Evolutionary conservation across 30 jellyfish, hydroid and myxozoan genomes (phyloP).

Genomic region (Aurelia coerulea): DNA sequence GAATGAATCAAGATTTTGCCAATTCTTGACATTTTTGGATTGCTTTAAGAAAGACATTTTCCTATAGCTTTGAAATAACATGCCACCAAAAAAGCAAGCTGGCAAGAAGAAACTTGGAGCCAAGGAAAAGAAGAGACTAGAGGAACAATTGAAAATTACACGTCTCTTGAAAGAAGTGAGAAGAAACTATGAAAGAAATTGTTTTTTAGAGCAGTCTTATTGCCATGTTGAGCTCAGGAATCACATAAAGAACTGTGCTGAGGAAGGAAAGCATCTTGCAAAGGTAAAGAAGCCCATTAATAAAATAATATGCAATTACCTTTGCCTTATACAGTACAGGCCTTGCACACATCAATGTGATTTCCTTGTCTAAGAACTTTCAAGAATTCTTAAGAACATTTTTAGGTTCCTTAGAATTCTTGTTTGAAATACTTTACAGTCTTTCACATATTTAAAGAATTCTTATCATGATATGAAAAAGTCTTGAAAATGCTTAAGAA

Average conservation of each 20-base stretch:
- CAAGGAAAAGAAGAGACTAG: slow-evolving; percentile 46
- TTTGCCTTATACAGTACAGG: background rate
- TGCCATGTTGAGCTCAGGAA: slow-evolving; percentile 43
- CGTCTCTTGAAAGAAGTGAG: slow-evolving; percentile 21
- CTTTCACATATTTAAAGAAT: background rate
- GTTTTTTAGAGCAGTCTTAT: slow-evolving; percentile 42
- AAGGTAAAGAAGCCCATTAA: slow-evolving; percentile 28
- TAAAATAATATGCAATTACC: no score
- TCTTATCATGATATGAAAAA: background rate
- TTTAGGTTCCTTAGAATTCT: background rate
- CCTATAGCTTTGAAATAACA: background rate
- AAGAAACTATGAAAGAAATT: slow-evolving; percentile 36
- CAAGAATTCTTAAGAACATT: no score
- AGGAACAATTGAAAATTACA: slow-evolving; percentile 33
- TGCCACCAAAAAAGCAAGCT: slow-evolving; percentile 65
- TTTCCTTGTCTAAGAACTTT: no score
- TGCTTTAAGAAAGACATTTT: no score
- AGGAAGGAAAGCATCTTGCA: slow-evolving; percentile 36
- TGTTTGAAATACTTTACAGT: background rate
- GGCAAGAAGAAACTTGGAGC: slow-evolving; percentile 43
- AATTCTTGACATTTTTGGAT: no score
- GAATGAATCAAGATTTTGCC: no score
- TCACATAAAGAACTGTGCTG: slow-evolving; percentile 23
- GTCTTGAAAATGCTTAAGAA: no score
- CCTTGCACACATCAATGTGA: no score